Conservation (phyloP, 2,888 invertebrate genomes). For the Metalampra italica region DNA sequence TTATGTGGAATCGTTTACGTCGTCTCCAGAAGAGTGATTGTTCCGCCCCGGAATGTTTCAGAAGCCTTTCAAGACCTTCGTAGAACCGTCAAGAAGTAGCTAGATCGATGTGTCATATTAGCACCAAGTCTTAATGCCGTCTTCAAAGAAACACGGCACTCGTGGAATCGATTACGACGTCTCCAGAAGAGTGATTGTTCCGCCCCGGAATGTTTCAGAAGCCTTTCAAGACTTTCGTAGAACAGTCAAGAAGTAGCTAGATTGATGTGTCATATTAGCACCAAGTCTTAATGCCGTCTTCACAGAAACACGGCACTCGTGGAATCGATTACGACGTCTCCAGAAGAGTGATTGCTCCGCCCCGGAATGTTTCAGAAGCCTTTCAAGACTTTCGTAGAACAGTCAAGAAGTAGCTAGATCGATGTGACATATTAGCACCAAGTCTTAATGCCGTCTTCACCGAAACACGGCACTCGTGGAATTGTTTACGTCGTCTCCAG, state of each 20-base stretch:
- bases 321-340: slow-evolving; percentile 24
- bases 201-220: too few species aligned
- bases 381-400: too few species aligned
- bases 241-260: too few species aligned
- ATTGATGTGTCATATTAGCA: not conserved
- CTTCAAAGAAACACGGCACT: not conserved
- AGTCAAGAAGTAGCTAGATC: too few species aligned
- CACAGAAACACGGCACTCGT: not conserved
- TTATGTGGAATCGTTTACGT: too few species aligned
- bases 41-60: too few species aligned
- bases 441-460: not conserved
- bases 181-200: slow-evolving; percentile 39
- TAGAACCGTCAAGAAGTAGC: too few species aligned
- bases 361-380: too few species aligned
- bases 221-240: too few species aligned
- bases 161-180: slow-evolving; percentile 22
- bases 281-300: not conserved
- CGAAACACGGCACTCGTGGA: not conserved
- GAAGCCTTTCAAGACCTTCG: too few species aligned
- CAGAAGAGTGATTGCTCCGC: slow-evolving; percentile 38
- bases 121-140: not conserved
- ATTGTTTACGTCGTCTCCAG: too few species aligned
- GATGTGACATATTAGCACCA: not conserved
- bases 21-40: too few species aligned
- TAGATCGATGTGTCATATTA: not conserved